A percentile compares a stretch with the other conserved stretches of the same genome.
Conservation (phyloP, 2,113 vertebrate genomes). For the Xenopus borealis region DNA sequence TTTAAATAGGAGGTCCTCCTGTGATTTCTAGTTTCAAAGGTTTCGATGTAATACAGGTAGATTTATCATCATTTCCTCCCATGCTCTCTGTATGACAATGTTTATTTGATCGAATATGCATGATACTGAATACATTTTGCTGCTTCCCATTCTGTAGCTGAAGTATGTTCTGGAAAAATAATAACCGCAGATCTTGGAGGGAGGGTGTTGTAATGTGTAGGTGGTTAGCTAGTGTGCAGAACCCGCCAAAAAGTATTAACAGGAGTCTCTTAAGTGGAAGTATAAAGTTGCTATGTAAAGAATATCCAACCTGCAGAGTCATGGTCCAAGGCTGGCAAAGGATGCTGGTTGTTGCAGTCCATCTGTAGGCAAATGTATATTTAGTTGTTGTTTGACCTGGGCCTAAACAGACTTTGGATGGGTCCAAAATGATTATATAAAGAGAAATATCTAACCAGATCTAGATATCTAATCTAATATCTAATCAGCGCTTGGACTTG, state of each 20-base stretch:
- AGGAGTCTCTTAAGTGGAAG: not conserved
- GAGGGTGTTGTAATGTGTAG: not conserved
- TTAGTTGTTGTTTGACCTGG: no score
- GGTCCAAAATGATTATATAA: no score
- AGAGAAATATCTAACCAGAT: no score
- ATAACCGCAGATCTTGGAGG: not conserved
- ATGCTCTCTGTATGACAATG: not conserved
- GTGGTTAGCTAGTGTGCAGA: not conserved
- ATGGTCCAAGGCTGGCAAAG: no score
- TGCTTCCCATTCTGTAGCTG: not conserved
- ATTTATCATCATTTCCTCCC: constrained; percentile 19
- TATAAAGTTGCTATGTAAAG: no score
- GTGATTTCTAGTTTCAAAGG: constrained; percentile 1
- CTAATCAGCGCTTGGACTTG: no score
- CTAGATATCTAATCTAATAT: no score
- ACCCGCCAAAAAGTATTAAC: not conserved
- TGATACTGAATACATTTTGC: not conserved
- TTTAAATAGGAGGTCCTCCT: not conserved
- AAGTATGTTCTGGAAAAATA: constrained; percentile 10
- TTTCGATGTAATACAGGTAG: constrained; percentile 3
- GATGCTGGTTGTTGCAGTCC: no score
- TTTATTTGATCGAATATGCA: constrained; percentile 6
- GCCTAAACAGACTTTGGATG: no score
- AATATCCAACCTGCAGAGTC: no score
- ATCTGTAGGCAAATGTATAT: no score